Evolutionary conservation across 2,797 vertebrate species (phyloP), one percentile per base, ranked within the genome.

Genomic region (Picus viridis): DNA sequence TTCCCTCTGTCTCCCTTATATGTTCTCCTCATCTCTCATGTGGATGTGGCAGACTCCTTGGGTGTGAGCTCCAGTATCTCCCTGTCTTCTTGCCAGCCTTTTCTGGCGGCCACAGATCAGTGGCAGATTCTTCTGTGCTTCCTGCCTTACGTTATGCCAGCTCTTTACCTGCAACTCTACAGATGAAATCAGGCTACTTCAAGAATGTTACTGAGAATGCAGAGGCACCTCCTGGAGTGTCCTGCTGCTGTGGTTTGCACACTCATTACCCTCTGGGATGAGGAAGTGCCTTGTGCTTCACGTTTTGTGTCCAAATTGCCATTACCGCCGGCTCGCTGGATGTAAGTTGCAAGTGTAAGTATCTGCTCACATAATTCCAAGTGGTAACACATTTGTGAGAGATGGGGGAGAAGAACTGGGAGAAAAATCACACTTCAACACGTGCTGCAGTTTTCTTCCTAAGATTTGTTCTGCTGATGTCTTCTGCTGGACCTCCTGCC

Each of bases 271-370:
- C 26, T 29, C 36, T 23, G 5, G 45, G 41, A 49, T 65, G 54
- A 24, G 64, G 75, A 65, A 49, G 17, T 1, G 27, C 23, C 0
- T 43, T 10, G 16, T 68, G 32, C 45, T 74, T 89, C 32, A 51
- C 17, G 13, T 72, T 92, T 54, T 16, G 16, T 62, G 47, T 88
- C 0, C 0, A 62, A 65, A 20, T 70, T 0, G 0, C 70, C 83
- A 56, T 19, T 73, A 51, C 7, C 61, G 83, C 61, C 53, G 67
- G 23, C 47, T 34, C 7, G 17, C 36, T 80, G 85, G 30, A 78
- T 63, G 71, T 39, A 77, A 54, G 86, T 88, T 86, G 76, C 79
- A 93, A 81, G 86, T 88, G 29, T 26, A 24, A 54, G 58, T 59
- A 58, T 58, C 72, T 90, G 77, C 39, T 89, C 70, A 30, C 80